These are phyloP conservation scores for Aphelenchoides fujianensis DNA, from an alignment of 1,140 invertebrate genomes.

Conservation along the genomic window DNA sequence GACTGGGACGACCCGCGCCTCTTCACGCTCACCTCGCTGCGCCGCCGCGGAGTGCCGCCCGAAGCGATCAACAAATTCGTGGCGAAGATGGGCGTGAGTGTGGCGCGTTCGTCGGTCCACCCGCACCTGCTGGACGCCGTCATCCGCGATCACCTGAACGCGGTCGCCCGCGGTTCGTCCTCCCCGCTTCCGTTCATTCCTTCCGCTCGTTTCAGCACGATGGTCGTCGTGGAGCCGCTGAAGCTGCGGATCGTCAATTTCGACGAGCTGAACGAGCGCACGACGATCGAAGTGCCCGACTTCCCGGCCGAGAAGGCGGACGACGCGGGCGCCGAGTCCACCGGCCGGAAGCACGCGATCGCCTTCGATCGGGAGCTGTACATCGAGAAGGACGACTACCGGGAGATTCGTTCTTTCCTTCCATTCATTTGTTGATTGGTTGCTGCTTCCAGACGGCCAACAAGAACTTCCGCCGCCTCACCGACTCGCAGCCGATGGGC, in stretches of 20 bases:
- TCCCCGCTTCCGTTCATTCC: constrained; percentile 69
- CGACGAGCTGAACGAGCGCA: constrained; percentile 27
- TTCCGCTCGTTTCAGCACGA: constrained; percentile 69
- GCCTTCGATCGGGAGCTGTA: constrained; percentile 75
- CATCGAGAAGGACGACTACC: constrained; percentile 85
- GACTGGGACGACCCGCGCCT: constrained; percentile 97
- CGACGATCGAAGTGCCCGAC: constrained; percentile 74
- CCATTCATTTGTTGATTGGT: too few relatives aligned
- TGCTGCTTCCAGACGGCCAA: constrained; percentile 74
- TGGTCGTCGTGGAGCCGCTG: constrained; percentile 88
- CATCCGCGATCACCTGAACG: too few relatives aligned
- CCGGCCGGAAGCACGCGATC: constrained; percentile 73
- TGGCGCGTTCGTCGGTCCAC: constrained; percentile 86
- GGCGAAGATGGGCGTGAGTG: constrained; percentile 85
- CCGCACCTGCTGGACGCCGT: constrained; percentile 84
- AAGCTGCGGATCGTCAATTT: constrained; percentile 81
- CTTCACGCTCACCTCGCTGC: constrained; percentile 87
- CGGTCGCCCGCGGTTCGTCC: constrained; percentile 81
- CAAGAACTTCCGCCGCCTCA: constrained; percentile 83
- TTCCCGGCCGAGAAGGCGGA: too few relatives aligned
- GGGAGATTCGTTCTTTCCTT: too few relatives aligned
- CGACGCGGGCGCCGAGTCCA: constrained; percentile 76
- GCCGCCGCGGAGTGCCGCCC: constrained; percentile 85
- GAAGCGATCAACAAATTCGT: constrained; percentile 94
- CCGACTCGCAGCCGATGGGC: constrained; percentile 81